Evolutionary conservation across 2,797 vertebrate genomes (phyloP), one percentile per base, ranked within the genome.

Genomic region (Catostomus latipinnis): DNA sequence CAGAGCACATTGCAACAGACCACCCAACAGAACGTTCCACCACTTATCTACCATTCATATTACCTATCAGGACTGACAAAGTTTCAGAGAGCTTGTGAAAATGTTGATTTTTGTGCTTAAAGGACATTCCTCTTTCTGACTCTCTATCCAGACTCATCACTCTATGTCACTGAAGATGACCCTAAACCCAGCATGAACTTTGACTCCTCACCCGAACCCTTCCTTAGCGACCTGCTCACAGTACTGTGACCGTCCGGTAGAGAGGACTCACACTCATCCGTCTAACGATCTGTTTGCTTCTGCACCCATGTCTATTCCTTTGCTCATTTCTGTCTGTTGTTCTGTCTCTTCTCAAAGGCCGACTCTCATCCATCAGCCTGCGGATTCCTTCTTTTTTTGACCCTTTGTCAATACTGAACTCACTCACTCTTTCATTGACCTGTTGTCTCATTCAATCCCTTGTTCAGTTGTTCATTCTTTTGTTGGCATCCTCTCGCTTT

Each of bases 181-280:
- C 82, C 82, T 76, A 86, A 83, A 86, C 84, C 72, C 82, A 61
- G 22, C 18, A 8, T 83, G 84, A 85, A 85, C 84, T 73, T 49
- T 83, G 82, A 85, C 81, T 67, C 76, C 73, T 60, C 58, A 16
- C 65, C 63, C 18, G 14, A 53, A 56, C 73, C 18, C 52, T 50
- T 72, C 52, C 61, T 46, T 16, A 5, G 13, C 48, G 6, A 61
- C 58, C 60, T 14, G 18, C 50, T 75, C 57, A 49, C 53, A 81
- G 62, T 50, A 70, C 10, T 58, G 53, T 53, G 57, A 63, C 54
- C 71, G 0, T 46, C 77, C 60, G 8, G 67, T 13, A 22, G 68
- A 53, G 57, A 68, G 11, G 63, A 43, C 68, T 65, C 45, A 0
- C 14, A 4, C 69, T 85, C 81, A 78, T 85, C 61, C 56, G 49